A percentile compares a stretch with the other conserved stretches of the same genome.
Evolutionary conservation across 2,797 vertebrate genomes (phyloP).

Genomic region (Botia almorhae): DNA sequence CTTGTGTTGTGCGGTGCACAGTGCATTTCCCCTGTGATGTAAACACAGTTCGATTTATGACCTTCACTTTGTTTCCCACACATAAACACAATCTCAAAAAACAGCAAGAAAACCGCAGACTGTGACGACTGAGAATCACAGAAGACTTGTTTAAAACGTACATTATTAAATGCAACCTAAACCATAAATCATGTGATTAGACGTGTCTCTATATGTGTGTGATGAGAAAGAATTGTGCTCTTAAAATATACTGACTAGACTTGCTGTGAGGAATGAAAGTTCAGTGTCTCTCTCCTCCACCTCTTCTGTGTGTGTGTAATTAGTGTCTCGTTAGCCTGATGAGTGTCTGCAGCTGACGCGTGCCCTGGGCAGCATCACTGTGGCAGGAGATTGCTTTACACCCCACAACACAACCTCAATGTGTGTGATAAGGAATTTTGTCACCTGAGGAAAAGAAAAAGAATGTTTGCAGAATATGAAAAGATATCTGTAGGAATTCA

Average conservation of each 20-base stretch:
- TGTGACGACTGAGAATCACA: constrained; percentile 1
- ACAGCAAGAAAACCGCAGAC: neutral
- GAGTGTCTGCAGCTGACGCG: too few relatives aligned
- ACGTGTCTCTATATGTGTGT: constrained; percentile 27
- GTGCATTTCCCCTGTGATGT: constrained; percentile 23
- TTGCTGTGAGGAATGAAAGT: neutral
- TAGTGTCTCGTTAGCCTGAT: too few relatives aligned
- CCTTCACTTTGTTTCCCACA: constrained; percentile 25
- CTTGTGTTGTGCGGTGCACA: neutral
- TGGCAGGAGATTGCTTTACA: too few relatives aligned
- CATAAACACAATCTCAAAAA: neutral
- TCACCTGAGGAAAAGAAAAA: too few relatives aligned
- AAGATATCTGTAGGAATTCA: too few relatives aligned
- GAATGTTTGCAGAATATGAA: too few relatives aligned
- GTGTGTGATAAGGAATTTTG: too few relatives aligned
- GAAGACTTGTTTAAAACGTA: constrained; percentile 28
- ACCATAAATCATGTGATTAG: constrained; percentile 12
- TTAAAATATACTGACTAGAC: constrained; percentile 15
- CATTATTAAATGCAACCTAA: constrained; percentile 22
- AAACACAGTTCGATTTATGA: constrained; percentile 53
- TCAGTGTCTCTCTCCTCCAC: neutral
- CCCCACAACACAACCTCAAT: too few relatives aligned
- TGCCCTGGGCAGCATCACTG: neutral
- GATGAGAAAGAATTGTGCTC: constrained; percentile 30
- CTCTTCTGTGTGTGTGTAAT: neutral